A percentile compares a stretch with the other conserved stretches of the same genome.
These are phyloP conservation scores for Furcifer pardalis DNA, from an alignment of 2,797 vertebrate species.

Conservation along the genomic window DNA sequence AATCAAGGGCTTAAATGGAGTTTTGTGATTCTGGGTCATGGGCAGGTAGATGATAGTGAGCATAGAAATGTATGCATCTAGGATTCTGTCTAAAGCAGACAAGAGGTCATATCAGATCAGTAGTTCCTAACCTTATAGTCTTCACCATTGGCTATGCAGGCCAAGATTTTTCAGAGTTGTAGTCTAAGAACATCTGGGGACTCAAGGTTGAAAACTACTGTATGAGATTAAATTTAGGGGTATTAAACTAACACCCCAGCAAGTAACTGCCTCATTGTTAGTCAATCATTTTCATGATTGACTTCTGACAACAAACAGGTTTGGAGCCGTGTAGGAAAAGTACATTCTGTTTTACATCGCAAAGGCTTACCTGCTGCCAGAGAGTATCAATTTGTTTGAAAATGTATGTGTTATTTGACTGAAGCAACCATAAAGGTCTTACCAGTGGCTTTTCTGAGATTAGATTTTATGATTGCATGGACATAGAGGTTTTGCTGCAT, in stretches of 20 bases:
- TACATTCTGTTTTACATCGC: background rate
- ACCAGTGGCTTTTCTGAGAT: conserved; percentile 16
- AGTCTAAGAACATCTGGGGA: too few relatives aligned
- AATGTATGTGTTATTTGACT: conserved; percentile 28
- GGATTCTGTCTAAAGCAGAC: too few relatives aligned
- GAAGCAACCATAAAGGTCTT: conserved; percentile 6
- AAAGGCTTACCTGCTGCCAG: background rate
- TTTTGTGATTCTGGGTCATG: too few relatives aligned
- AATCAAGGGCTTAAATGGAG: too few relatives aligned
- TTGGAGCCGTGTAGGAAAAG: conserved; percentile 18
- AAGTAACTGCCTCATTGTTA: background rate
- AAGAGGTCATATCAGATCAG: too few relatives aligned
- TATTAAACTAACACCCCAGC: background rate
- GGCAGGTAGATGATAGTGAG: too few relatives aligned
- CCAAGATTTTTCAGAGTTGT: too few relatives aligned
- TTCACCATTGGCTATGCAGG: too few relatives aligned
- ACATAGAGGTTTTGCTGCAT: background rate
- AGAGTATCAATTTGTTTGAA: background rate
- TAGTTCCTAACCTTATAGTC: too few relatives aligned
- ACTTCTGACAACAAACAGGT: conserved; percentile 12
- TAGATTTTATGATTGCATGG: conserved; percentile 20
- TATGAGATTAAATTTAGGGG: background rate
- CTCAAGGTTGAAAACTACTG: background rate
- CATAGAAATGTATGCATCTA: too few relatives aligned
- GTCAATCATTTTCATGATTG: conserved; percentile 35